Evolutionary conservation across 1,140 invertebrate species (phyloP).

Genomic region (Goniozus legneri): DNA sequence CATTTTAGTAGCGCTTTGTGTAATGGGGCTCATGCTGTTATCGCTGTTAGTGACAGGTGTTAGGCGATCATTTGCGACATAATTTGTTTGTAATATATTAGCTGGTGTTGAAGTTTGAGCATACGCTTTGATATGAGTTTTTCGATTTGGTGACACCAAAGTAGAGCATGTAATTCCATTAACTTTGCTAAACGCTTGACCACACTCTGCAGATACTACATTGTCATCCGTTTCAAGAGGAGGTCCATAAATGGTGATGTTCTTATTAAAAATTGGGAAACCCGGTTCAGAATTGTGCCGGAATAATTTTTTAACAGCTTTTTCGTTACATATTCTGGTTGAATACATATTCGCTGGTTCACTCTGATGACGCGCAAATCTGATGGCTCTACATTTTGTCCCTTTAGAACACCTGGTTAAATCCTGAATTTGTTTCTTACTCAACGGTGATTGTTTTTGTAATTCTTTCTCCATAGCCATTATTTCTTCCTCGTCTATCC

Average conservation of each 20-base stretch:
- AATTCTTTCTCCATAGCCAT: too few relatives aligned
- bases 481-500: slow-evolving; percentile 4
- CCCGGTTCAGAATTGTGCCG: slow-evolving; percentile 32
- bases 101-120: slow-evolving; percentile 50
- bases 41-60: slow-evolving; percentile 59
- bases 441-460: too few relatives aligned
- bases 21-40: slow-evolving; percentile 82
- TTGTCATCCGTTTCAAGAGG: too few relatives aligned
- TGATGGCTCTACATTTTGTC: slow-evolving; percentile 5
- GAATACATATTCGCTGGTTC: slow-evolving; percentile 39
- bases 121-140: slow-evolving; percentile 26
- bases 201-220: background rate
- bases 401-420: background rate
- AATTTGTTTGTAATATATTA: slow-evolving; percentile 39
- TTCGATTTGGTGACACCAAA: background rate
- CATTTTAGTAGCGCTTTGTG: slow-evolving; percentile 78
- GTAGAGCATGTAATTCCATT: background rate
- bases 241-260: too few relatives aligned
- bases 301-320: slow-evolving; percentile 18
- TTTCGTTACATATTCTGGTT: slow-evolving; percentile 10
- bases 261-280: too few relatives aligned
- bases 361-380: slow-evolving; percentile 31
- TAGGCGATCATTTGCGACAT: slow-evolving; percentile 52
- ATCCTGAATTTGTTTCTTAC: background rate
- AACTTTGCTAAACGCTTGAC: too few relatives aligned